Evolutionary conservation across 2,113 vertebrate species (phyloP), one percentile per base, ranked within the genome.

Genomic region (Kobus ellipsiprymnus): DNA sequence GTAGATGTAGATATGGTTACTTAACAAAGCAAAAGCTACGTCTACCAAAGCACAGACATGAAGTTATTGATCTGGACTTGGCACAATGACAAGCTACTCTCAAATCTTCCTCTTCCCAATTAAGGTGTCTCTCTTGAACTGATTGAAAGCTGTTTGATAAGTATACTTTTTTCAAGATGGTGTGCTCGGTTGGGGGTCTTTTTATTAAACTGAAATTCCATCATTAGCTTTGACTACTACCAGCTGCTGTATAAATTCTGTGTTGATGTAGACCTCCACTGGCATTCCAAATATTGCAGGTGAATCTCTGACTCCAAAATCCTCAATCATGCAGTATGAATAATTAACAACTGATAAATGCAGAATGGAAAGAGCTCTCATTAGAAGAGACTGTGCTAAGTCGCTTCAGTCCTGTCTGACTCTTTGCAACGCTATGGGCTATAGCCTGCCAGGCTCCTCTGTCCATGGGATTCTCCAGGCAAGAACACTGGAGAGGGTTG

Each of bases 111-210:
- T 96, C 97, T 93, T 96, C 86, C 97, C 97, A 97, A 96, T 98
- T 98, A 98, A 97, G 83, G 96, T 97, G 89, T 95, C 97, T 95
- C 98, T 98, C 98, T 97, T 97, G 96, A 98, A 92, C 93, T 98
- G 98, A 98, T 97, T 98, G 97, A 97, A 98, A 98, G 97, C 96
- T 87, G 81, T 97, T 98, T 94, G 93, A 91, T 94, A 97, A 97
- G 93, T 97, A 97, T 90, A 98, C 95, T 97, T 98, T 98, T 94
- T 98, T 95, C 93, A 94, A 97, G 96, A 97, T 90, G 91, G 97
- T 97, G n/a, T 97, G 52, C 97, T 97, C 97, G 81, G 96, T 91
- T 96, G 97, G 97, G 96, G 97, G 97, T 97, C 97, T 97, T 98
- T 98, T 97, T 97, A 97, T 97, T 97, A 97, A 98, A 81, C 95